phyloP scores from a whole-genome alignment of 1,140 invertebrate species.

The Drosophila melanogaster region Release_6_plus_ISO1_MT NT_037436.4:14115001-14115500 shows the following conservation, averaged over 20 bases:
- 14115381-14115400: slow-evolving; percentile 57
- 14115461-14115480: slow-evolving; percentile 22
- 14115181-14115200: slow-evolving; percentile 39
- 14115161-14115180: slow-evolving; percentile 43
- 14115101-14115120: slow-evolving; percentile 36
- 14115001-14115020: too few species aligned
- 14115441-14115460: slow-evolving; percentile 34
- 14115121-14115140: slow-evolving; percentile 41
- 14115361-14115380: slow-evolving; percentile 14
- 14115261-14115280: slow-evolving; percentile 60
- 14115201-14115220: slow-evolving; percentile 44
- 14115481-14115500: slow-evolving; percentile 9
- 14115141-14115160: slow-evolving; percentile 47
- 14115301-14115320: slow-evolving; percentile 56
- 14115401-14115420: slow-evolving; percentile 78
- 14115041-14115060: too few species aligned
- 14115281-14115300: slow-evolving; percentile 70
- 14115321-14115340: slow-evolving; percentile 75
- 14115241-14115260: slow-evolving; percentile 35
- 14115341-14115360: slow-evolving; percentile 56
- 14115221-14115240: slow-evolving; percentile 62
- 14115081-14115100: slow-evolving; percentile 4
- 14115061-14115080: background rate
- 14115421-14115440: slow-evolving; percentile 66
- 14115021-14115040: too few species aligned